Evolutionary conservation across 2,797 vertebrate species (phyloP).

Genomic region (Manis javanica): DNA sequence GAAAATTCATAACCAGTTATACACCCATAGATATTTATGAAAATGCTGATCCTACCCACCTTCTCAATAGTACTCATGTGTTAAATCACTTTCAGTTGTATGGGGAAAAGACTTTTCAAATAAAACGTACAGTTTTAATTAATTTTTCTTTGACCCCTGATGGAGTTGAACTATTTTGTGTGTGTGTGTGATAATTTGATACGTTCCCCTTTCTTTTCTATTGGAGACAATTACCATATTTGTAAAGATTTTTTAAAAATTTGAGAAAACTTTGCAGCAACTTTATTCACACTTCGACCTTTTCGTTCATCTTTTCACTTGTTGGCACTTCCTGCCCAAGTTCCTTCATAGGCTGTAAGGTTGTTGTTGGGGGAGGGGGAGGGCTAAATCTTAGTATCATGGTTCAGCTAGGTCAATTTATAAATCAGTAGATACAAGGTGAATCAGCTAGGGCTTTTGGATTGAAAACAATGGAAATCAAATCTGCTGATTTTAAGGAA

Average conservation of each 20-base stretch:
- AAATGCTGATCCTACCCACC: background rate
- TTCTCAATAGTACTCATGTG: background rate
- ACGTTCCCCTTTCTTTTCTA: background rate
- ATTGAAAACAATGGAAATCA: background rate
- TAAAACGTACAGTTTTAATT: background rate
- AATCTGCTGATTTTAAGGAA: background rate
- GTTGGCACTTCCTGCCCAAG: background rate
- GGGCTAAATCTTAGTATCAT: background rate
- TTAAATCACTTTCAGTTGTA: constrained; percentile 5
- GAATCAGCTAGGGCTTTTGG: background rate
- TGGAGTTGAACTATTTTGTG: background rate
- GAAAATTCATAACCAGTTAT: background rate
- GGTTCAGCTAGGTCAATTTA: background rate
- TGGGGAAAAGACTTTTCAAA: background rate
- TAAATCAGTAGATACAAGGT: background rate
- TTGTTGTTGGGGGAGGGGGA: background rate
- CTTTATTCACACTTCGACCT: background rate
- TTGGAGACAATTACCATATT: background rate
- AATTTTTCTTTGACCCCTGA: constrained; percentile 10
- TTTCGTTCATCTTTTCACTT: background rate
- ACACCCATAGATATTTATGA: background rate
- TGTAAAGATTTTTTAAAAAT: background rate
- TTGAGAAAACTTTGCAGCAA: background rate
- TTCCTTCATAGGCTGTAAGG: background rate
- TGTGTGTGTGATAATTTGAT: background rate